These are phyloP conservation scores for Oxystoma pomonae DNA, from an alignment of 2,888 invertebrate species.

Conservation along the genomic window DNA sequence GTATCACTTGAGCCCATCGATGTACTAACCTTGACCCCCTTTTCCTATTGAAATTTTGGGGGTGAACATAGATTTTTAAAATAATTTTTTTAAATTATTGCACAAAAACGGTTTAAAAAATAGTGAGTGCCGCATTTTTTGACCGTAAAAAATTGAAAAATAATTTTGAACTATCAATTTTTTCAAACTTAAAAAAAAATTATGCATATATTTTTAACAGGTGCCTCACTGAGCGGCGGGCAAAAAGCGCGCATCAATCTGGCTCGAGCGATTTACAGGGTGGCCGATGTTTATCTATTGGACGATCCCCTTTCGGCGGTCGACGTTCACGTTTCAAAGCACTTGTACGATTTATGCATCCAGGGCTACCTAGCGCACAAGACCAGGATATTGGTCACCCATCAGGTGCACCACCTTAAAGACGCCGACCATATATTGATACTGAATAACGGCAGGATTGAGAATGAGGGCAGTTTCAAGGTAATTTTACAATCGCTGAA, in stretches of 20 bases:
- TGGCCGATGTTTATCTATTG: constrained; percentile 75
- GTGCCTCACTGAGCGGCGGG: constrained; percentile 76
- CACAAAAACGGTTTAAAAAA: too few relatives aligned
- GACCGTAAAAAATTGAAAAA: too few relatives aligned
- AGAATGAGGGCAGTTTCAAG: constrained; percentile 49
- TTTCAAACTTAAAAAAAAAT: too few relatives aligned
- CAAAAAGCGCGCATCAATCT: constrained; percentile 74
- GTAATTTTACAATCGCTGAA: too few relatives aligned
- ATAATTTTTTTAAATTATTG: too few relatives aligned
- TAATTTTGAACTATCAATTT: too few relatives aligned
- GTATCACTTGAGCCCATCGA: too few relatives aligned
- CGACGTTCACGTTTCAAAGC: constrained; percentile 74
- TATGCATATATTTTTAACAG: constrained; percentile 8
- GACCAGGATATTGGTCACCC: constrained; percentile 76
- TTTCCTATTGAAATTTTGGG: too few relatives aligned
- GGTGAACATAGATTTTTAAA: too few relatives aligned
- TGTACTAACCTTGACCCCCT: too few relatives aligned
- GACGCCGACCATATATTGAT: constrained; percentile 64
- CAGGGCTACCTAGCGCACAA: constrained; percentile 60
- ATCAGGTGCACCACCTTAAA: constrained; percentile 79
- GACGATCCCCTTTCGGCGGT: constrained; percentile 88
- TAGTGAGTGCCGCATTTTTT: too few relatives aligned
- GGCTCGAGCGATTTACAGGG: constrained; percentile 62
- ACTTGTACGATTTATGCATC: constrained; percentile 75
- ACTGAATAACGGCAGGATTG: constrained; percentile 54